Base-by-base conservation (phyloP, 2,113 vertebrate genomes). In the Myanophis thanlyinensis region DNA sequence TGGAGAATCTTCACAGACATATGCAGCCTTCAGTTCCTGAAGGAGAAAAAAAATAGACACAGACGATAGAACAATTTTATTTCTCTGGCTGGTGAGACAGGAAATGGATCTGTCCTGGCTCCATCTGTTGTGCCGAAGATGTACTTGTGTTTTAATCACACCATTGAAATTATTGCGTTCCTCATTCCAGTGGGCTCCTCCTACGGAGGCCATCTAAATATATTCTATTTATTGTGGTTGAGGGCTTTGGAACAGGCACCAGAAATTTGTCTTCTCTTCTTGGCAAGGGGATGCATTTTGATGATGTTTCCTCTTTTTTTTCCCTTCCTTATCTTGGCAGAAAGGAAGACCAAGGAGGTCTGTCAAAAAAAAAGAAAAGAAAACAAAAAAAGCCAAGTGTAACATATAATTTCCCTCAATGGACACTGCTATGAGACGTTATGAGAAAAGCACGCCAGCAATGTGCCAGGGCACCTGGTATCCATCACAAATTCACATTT, bases 291-390 rank as follows among this genome's bases (percentile, higher is more conserved):
- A 8, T 1, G 47, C 0, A 2, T 89, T 89, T 84, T 89, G 92
- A 59, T 93, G 1, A 0, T 1, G 0, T 0, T 0, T 7, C 59
- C 62, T 91, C 51, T 62, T 15, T 15, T 8, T n/a, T 3, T n/a
- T n/a, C n/a, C 18, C 51, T 30, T 15, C 44, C 62, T 91, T 51
- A 51, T 91, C 90, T 56, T 85, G 67, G 9, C 10, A 67, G 35
- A 3, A 89, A 2, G 0, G 48, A 25, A 93, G 47, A 73, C 3
- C 47, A 15, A 49, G 35, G 90, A 89, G 87, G 84, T 85, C 51
- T 25, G 2, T 6, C 10, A 27, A 25, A 56, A 56, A 56, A 22
- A 54, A 23, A 20, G 12, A 25, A 15, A 51, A 13, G 10, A 3
- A 18, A 52, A 18, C 3, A 15, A 12, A n/a, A 87, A 2, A 12